These are phyloP conservation scores for Naja naja DNA, from an alignment of 2,113 vertebrate genomes.

Conservation along the genomic window DNA sequence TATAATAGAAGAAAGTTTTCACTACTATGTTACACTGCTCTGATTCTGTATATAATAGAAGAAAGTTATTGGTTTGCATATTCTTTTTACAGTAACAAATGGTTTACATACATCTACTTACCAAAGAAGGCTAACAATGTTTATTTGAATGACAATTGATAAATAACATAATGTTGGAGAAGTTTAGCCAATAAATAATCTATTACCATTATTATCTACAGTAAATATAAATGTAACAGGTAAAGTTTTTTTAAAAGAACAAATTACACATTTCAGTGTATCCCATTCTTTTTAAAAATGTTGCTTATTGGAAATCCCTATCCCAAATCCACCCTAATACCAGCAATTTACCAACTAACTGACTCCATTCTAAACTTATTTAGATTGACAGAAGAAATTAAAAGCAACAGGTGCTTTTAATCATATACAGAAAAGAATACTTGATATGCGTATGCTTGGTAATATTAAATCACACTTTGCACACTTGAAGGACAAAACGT, in stretches of 20 bases:
- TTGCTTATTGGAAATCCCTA: constrained; percentile 9
- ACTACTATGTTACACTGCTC: neutral
- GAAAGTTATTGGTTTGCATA: neutral
- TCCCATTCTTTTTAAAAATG: neutral
- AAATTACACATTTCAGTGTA: neutral
- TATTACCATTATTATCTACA: neutral
- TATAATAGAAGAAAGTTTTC: neutral
- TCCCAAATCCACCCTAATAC: neutral
- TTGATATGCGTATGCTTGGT: constrained; percentile 21
- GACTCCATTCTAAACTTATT: constrained; percentile 47
- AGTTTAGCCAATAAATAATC: neutral
- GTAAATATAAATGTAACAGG: neutral
- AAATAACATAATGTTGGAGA: constrained; percentile 14
- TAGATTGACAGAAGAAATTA: constrained; percentile 46
- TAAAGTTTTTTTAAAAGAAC: neutral
- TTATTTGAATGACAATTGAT: neutral
- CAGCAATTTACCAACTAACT: constrained; percentile 30
- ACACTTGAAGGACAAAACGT: constrained; percentile 38
- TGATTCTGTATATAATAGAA: neutral
- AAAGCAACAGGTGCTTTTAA: constrained; percentile 40
- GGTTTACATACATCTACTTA: neutral
- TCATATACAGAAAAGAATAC: constrained; percentile 39
- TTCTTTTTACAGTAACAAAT: neutral
- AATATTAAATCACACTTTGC: constrained; percentile 50
- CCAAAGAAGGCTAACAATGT: constrained; percentile 14